phyloP scores from a whole-genome alignment of 1,140 invertebrate species.

The Medauroidea extradentata region DNA sequence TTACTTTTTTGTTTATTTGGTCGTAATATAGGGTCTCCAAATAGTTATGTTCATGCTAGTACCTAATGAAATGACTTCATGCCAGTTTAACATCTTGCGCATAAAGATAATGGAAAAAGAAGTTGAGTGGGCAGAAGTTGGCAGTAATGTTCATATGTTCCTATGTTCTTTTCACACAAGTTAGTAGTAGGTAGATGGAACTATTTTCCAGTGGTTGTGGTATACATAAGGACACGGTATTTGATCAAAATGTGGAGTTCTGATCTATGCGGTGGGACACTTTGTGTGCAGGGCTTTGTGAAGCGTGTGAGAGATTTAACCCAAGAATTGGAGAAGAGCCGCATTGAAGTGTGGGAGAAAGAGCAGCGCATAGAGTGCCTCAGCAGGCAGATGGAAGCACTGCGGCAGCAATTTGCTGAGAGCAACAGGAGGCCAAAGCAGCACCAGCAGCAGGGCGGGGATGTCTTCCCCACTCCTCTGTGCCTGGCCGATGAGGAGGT shows the following conservation, averaged over 20 bases:
- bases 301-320: slow-evolving; percentile 28
- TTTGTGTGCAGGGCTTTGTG: slow-evolving; percentile 40
- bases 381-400: slow-evolving; percentile 36
- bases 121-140: slow-evolving; percentile 8
- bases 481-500: slow-evolving; percentile 28
- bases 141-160: too few species aligned
- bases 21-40: too few species aligned
- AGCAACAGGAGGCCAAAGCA: slow-evolving; percentile 31
- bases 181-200: too few species aligned
- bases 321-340: slow-evolving; percentile 31
- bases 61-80: too few species aligned
- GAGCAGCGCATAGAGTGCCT: slow-evolving; percentile 33
- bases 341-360: slow-evolving; percentile 34
- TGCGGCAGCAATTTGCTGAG: slow-evolving; percentile 34
- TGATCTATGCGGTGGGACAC: slow-evolving; percentile 37
- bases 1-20: too few species aligned
- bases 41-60: too few species aligned
- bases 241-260: too few species aligned
- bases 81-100: too few species aligned
- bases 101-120: slow-evolving; percentile 13
- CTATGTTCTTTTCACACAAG: too few species aligned
- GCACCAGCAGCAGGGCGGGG: slow-evolving; percentile 8
- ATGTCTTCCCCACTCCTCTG: too few species aligned
- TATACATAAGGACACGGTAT: too few species aligned
- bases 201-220: too few species aligned